Evolutionary conservation across 2,113 vertebrate genomes (phyloP), one percentile per base, ranked within the genome.

Genomic region (Macquaria ambigua): DNA sequence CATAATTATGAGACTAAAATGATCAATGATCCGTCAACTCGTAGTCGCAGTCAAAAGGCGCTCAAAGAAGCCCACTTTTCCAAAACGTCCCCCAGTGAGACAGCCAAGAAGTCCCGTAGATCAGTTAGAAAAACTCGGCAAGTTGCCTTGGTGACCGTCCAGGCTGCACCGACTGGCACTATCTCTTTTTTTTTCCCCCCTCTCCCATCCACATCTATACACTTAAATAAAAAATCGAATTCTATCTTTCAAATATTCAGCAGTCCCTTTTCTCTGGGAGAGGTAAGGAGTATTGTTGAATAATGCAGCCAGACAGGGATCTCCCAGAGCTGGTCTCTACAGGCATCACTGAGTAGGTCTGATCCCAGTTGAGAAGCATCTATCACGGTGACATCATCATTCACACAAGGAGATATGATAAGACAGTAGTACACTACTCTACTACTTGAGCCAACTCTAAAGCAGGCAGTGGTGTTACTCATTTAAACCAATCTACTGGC

Each of bases 161-260:
- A 92, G 93, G 86, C 91, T 87, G 89, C 91, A 90, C 89, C 78
- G 86, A 90, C 93, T 93, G 91, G 92, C 93, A 93, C 86, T 72
- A 86, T 91, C 75, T 93, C 81, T 84, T 86, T 85, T 58, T 80
- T 66, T 25, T 58, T 23, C 8, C 75, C 67, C 78, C 75, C 20
- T 66, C 85, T 81, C 79, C 90, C 83, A 91, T 93, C 86, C 74
- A 92, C 91, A 91, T 93, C 89, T 86, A 93, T 91, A 94, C 88
- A 92, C 92, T 86, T 95, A 91, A 94, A 94, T 93, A 94, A 91
- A 94, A 95, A 94, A 94, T 94, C 88, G 28, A 95, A 95, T 91
- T 92, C 87, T 91, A 62, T 93, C 84, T 89, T 90, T 96, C 92
- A 96, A 96, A 96, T 96, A 96, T 96, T 96, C 92, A 96, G 61